A percentile compares a stretch with the other conserved stretches of the same genome.
Evolutionary conservation across 2,113 vertebrate species (phyloP).

Genomic region (Etheostoma cragini): DNA sequence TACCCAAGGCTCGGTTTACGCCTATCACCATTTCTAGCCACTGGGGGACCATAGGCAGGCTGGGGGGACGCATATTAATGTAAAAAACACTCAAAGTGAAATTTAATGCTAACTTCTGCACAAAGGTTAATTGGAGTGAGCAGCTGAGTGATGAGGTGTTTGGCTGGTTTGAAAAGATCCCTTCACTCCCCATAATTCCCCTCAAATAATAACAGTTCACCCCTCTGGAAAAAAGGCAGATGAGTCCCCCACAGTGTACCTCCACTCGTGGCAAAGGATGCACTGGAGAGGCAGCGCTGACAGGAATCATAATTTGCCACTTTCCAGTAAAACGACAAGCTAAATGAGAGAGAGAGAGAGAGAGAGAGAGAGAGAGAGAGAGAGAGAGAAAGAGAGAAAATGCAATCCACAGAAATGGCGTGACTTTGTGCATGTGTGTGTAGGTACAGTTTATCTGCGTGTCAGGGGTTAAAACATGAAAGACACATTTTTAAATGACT

Average conservation of each 20-base stretch:
- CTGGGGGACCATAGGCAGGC: too few species aligned
- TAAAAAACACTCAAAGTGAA: too few species aligned
- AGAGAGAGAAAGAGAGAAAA: background rate
- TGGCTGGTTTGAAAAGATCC: slow-evolving; percentile 61
- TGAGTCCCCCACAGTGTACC: slow-evolving; percentile 61
- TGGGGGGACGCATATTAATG: too few species aligned
- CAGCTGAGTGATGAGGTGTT: slow-evolving; percentile 37
- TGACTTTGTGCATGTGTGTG: background rate
- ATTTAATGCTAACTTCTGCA: slow-evolving; percentile 17
- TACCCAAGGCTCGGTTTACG: too few species aligned
- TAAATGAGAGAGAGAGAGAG: too few species aligned
- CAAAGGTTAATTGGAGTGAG: slow-evolving; percentile 41
- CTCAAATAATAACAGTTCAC: slow-evolving; percentile 64
- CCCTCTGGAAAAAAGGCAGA: slow-evolving; percentile 43
- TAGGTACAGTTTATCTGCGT: background rate
- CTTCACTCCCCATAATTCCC: slow-evolving; percentile 55
- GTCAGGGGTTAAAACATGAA: background rate
- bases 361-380: background rate
- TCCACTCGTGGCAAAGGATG: slow-evolving; percentile 37
- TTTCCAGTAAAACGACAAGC: slow-evolving; percentile 37
- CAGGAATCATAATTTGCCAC: slow-evolving; percentile 70
- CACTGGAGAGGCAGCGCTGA: slow-evolving; percentile 43
- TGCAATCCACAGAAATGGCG: slow-evolving; percentile 18
- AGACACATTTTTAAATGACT: background rate
- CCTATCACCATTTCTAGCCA: too few species aligned